Conservation (phyloP, 2,888 invertebrate genomes). For the Ornithoptera priamus region DNA sequence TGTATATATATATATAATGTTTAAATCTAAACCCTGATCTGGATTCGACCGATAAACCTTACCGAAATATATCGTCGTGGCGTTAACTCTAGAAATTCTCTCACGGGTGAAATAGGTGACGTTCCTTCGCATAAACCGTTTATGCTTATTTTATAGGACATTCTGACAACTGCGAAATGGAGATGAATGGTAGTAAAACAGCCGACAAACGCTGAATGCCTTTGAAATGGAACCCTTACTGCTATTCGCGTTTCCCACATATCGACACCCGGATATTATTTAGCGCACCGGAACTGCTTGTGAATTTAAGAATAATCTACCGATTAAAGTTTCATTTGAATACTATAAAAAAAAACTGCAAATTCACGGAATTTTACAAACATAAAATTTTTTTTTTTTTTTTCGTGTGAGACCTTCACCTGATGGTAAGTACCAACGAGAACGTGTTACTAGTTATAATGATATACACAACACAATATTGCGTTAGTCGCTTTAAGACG, state of each 20-base stretch:
- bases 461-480: no score
- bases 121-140: constrained; percentile 23
- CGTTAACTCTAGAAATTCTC: constrained; percentile 1
- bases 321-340: not conserved
- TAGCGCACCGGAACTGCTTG: not conserved
- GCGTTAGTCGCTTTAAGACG: no score
- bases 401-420: no score
- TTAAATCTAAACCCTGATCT: not conserved
- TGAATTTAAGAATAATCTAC: not conserved
- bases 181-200: constrained; percentile 28
- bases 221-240: constrained; percentile 23
- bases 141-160: constrained; percentile 29
- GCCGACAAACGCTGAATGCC: constrained; percentile 22
- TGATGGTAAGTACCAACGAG: no score
- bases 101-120: constrained; percentile 20
- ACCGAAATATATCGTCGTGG: constrained; percentile 1
- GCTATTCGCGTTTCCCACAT: constrained; percentile 15
- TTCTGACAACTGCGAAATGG: constrained; percentile 31
- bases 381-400: no score
- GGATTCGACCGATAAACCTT: not conserved
- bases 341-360: not conserved
- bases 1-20: not conserved
- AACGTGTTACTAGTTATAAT: no score
- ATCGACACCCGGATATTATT: constrained; percentile 1
- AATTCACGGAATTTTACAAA: not conserved